Base-by-base conservation (phyloP, 1,140 invertebrate genomes). In the Ceratoteleas bidentatus region DNA sequence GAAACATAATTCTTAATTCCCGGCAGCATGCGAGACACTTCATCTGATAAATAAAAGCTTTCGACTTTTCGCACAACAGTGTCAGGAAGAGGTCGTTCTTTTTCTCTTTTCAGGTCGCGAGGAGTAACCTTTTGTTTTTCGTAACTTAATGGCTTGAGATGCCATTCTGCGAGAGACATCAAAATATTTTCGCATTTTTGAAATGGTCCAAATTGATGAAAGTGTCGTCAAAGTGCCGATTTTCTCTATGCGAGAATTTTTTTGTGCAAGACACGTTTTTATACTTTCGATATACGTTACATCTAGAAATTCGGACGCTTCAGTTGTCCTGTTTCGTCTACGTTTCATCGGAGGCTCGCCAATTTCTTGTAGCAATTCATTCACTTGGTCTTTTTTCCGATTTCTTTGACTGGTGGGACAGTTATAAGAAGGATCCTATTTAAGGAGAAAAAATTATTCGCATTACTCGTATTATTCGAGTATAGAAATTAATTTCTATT, bases 41-140 rank as follows among this genome's bases (percentile, higher is more conserved):
- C n/a, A 49, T 49, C 45, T 49, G 45, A 49, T 2, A 43, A 43
- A 43, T 49, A 49, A 14, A 49, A 49, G 13, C 13, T 49, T 49
- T 49, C n/a, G n/a, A 49, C 45, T 15, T 49, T n/a, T 49, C 2
- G 6, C 45, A 49, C n/a, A 49, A 13, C 14, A 0, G 14, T 2
- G 14, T 49, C 45, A 49, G 45, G 14, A 13, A 49, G 45, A 13
- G 11, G 11, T 49, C 13, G 45, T 49, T 6, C 45, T 49, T 49
- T 49, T 6, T 49, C n/a, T 49, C 45, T 49, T 49, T 49, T 49
- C 45, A 49, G 13, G 45, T n/a, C 14, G 45, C 6, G 45, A 49
- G 3, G 11, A 3, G 13, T 49, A 49, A 5, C 45, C 11, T 49
- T n/a, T 13, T 0, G 3, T 49, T 2, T 49, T 2, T 49, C 13